These are phyloP conservation scores for Mythimna albipuncta DNA, from an alignment of 2,888 invertebrate species.

Conservation along the genomic window DNA sequence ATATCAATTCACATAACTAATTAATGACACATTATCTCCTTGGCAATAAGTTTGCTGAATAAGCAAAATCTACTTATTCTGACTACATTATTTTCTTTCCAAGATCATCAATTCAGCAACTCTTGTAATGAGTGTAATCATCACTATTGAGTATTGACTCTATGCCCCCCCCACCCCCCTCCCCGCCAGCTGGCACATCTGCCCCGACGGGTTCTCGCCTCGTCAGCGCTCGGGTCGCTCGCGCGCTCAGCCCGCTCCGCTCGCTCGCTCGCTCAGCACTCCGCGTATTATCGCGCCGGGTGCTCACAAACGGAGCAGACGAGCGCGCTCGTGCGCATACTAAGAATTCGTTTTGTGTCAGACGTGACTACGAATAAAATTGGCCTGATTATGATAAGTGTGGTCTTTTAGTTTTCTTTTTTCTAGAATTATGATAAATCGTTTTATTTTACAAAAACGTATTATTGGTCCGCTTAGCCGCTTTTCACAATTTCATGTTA, in stretches of 20 bases:
- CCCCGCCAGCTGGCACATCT: constrained; percentile 16
- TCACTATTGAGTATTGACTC: neutral
- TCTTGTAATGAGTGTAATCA: constrained; percentile 12
- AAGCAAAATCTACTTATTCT: neutral
- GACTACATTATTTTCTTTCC: neutral
- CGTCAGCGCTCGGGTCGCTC: constrained; percentile 26
- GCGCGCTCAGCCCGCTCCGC: constrained; percentile 14
- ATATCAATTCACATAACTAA: no score
- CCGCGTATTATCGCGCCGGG: constrained; percentile 36
- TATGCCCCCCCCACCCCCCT: neutral
- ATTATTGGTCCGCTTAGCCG: neutral
- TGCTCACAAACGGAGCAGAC: constrained; percentile 37
- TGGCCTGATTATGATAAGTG: constrained; percentile 40
- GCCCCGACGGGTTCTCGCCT: neutral
- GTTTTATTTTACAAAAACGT: constrained; percentile 8
- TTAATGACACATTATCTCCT: no score
- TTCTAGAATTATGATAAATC: constrained; percentile 6
- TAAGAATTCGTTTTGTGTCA: constrained; percentile 3
- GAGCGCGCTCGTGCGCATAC: constrained; percentile 35
- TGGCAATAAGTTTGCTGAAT: neutral
- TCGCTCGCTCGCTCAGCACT: constrained; percentile 43
- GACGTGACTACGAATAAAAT: constrained; percentile 47
- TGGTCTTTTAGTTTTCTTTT: constrained; percentile 20
- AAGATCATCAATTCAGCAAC: constrained; percentile 1
- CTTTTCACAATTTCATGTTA: neutral